Base-by-base conservation (phyloP, 2,113 vertebrate genomes). In the Calidris pygmaea region DNA sequence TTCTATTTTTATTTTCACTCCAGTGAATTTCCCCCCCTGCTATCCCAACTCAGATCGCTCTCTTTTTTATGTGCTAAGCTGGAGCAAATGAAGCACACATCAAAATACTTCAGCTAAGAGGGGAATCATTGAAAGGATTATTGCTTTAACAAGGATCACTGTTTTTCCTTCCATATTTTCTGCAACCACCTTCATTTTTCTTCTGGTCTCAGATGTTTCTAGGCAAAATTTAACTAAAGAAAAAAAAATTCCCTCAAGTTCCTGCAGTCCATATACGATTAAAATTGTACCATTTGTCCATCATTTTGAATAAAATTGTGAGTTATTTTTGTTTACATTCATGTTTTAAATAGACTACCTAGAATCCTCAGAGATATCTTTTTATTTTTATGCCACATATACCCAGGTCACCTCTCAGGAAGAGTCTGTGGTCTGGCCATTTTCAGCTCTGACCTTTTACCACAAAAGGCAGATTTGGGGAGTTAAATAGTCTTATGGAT, bases 1-100 rank as follows among this genome's bases (percentile, higher is more conserved):
- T 68, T 93, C 92, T 96, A 96, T 94, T 95, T 97, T 96, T 97
- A 75, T 92, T 95, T 96, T 96, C 65, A 87, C 80, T 62, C 70
- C 73, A 96, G 48, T 73, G n/a, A 91, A 68, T 84, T 58, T 32
- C 20, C 45, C 66, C 87, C 85, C 90, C 83, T 39, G 39, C 90
- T 85, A 92, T 76, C 66, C 87, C 52, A 35, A 87, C 77, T 93
- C 65, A 39, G 47, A 93, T 94, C 95, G 74, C 75, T 86, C 93
- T 88, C 55, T 87, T 67, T 37, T 93, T 95, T 82, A 60, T 92
- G 73, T 53, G 41, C 20, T 81, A 78, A 90, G 75, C 35, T 85
- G 60, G 59, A 95, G 21, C 79, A 93, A 96, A 94, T 73, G 76
- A 85, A 86, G 60, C 27, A 75, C 48, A 67, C 39, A 76, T 37